These are phyloP conservation scores for Marcusenius ussheri DNA, from an alignment of 2,113 vertebrate species.

Conservation along the genomic window DNA sequence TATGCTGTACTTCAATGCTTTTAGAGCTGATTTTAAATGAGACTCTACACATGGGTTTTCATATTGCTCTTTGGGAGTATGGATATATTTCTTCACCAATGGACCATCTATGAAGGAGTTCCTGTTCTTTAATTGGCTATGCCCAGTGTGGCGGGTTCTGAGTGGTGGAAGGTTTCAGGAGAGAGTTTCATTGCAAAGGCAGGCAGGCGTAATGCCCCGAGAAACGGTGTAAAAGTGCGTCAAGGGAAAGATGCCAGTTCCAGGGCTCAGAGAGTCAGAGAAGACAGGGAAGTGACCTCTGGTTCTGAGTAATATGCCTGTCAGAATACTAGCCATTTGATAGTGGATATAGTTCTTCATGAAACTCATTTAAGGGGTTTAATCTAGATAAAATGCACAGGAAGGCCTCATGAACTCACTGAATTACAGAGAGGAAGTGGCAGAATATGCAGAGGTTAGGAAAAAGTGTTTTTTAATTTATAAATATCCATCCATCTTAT, in stretches of 20 bases:
- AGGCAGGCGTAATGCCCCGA: neutral
- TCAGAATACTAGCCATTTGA: neutral
- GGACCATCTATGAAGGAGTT: neutral
- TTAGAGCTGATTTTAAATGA: neutral
- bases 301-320: neutral
- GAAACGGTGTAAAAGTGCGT: neutral
- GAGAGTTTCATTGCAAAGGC: neutral
- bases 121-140: neutral
- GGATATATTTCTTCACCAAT: neutral
- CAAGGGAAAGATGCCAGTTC: neutral
- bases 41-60: neutral
- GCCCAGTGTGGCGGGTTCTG: neutral
- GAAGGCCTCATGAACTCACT: neutral
- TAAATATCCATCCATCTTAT: neutral
- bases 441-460: neutral
- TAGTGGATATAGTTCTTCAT: neutral
- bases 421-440: neutral
- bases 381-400: neutral
- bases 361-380: neutral
- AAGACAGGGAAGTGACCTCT: neutral
- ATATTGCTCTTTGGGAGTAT: neutral
- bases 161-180: neutral
- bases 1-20: neutral
- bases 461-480: neutral
- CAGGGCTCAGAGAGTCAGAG: neutral